phyloP scores from a whole-genome alignment of 2,797 vertebrate genomes.

The Myiotriccus ornatus region DNA sequence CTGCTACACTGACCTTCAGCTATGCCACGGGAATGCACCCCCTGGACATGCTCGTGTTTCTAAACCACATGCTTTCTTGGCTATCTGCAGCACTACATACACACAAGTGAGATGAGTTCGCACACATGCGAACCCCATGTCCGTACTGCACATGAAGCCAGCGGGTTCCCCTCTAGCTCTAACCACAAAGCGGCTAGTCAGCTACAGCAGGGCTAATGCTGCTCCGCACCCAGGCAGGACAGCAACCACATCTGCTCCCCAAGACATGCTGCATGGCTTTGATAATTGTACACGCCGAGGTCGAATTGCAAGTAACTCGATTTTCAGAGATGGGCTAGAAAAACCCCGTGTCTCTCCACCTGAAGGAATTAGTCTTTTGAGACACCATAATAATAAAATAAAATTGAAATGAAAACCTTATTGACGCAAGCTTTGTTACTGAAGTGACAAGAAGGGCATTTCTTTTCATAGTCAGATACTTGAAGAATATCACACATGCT shows the following conservation, averaged over 20 bases:
- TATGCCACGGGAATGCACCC: background rate
- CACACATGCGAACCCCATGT: background rate
- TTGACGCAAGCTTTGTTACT: background rate
- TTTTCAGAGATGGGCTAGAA: constrained; percentile 24
- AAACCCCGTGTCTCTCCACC: background rate
- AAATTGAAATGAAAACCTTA: background rate
- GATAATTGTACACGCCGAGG: background rate
- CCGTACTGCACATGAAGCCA: rapidly evolving
- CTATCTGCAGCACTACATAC: background rate
- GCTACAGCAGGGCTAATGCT: background rate
- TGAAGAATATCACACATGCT: background rate
- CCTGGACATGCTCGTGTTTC: background rate
- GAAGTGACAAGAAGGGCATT: background rate
- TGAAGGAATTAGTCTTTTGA: background rate
- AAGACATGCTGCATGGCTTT: background rate
- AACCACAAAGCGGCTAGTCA: background rate
- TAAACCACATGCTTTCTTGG: background rate
- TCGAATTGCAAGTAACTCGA: background rate
- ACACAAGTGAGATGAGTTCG: rapidly evolving
- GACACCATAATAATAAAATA: background rate
- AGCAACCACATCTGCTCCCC: background rate
- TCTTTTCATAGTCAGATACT: background rate
- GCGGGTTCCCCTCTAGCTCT: rapidly evolving
- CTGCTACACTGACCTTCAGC: constrained; percentile 29
- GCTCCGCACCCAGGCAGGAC: background rate